Base-by-base conservation (phyloP, 2,797 vertebrate species). In the Poecile montanus region DNA sequence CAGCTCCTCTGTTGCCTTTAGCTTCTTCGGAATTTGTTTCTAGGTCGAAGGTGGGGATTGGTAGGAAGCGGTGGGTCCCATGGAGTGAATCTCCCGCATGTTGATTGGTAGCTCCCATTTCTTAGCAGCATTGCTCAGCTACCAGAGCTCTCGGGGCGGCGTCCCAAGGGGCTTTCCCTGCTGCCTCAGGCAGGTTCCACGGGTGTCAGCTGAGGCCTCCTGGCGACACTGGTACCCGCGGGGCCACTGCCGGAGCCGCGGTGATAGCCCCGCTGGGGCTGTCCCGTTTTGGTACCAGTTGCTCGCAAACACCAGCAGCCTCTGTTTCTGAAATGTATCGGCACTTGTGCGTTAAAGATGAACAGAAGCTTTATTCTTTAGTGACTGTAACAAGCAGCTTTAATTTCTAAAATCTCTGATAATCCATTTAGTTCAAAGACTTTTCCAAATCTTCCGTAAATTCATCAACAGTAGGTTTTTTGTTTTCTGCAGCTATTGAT, bases 151-250 rank as follows among this genome's bases (percentile, higher is more conserved):
- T 27, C n/a, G 25, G 66, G 54, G n/a, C 85, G 21, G 47, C 14
- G 19, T n/a, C 56, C 42, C 11, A 0, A 7, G 34, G 26, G 20
- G 36, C 26, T 44, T 8, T 63, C 27, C 45, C n/a, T 3, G 48
- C 50, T 10, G 48, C 13, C 60, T 11, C 1, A 0, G 57, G 22
- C n/a, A 1, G 21, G 40, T 14, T 26, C 56, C n/a, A 0, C 8
- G 21, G 16, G n/a, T 4, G 47, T 10, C 7, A 18, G 6, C 85
- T 2, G 77, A 5, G 53, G 65, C 40, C 17, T 62, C 17, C 0
- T 4, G 58, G 36, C 3, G 6, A 13, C 45, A 0, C 47, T 3
- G 47, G 16, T 14, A 2, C 32, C 66, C 4, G 10, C 22, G 61
- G 32, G 54, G 45, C 44, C 17, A 1, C 10, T 22, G 63, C 47